Conservation (phyloP, 2,797 vertebrate genomes). For the Zonotrichia albicollis region DNA sequence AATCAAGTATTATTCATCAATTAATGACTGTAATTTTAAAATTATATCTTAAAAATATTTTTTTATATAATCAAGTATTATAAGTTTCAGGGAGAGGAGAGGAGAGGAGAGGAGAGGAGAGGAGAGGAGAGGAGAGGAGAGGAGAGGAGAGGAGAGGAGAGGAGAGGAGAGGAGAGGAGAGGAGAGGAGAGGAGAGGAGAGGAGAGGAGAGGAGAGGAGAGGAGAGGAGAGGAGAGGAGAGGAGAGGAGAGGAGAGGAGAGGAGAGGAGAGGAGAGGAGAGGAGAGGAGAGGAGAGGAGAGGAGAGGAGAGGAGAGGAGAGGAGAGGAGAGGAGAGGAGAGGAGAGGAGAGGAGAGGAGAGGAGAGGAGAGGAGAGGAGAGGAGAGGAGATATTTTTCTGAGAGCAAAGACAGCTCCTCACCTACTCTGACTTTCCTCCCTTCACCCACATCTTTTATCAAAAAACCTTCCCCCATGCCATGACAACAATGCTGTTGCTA, state of each 20-base stretch:
- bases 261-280: too few relatives aligned
- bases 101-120: neutral
- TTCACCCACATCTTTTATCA: neutral
- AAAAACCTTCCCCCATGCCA: neutral
- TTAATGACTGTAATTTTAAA: neutral
- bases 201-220: too few relatives aligned
- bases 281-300: too few relatives aligned
- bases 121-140: too few relatives aligned
- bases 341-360: accelerated
- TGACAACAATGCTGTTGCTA: neutral
- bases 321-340: too few relatives aligned
- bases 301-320: too few relatives aligned
- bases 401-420: neutral
- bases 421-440: neutral
- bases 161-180: too few relatives aligned
- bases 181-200: too few relatives aligned
- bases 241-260: too few relatives aligned
- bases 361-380: too few relatives aligned
- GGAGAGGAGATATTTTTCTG: neutral
- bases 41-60: neutral
- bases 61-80: neutral
- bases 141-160: too few relatives aligned
- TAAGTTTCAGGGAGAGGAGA: neutral
- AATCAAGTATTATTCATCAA: neutral
- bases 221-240: too few relatives aligned